A percentile compares a stretch with the other conserved stretches of the same genome.
Evolutionary conservation across 2,113 vertebrate species (phyloP).

Genomic region (Romanogobio albipinnatus): DNA sequence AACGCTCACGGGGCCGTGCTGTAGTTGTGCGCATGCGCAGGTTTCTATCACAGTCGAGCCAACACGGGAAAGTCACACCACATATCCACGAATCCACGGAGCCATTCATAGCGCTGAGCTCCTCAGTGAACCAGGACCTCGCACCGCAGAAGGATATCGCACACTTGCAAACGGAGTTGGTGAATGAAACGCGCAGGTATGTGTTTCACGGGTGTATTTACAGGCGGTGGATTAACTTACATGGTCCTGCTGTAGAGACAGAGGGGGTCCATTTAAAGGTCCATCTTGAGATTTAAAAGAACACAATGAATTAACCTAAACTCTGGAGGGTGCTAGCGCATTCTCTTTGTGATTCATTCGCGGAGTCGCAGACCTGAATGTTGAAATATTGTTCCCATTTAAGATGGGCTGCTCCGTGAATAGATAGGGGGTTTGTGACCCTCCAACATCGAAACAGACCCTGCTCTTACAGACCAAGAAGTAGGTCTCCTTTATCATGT

Average conservation of each 20-base stretch:
- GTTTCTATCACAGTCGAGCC: background rate
- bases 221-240: background rate
- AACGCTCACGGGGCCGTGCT: background rate
- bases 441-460: background rate
- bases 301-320: constrained; percentile 17
- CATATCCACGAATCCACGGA: background rate
- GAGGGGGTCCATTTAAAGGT: background rate
- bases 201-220: background rate
- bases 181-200: constrained; percentile 29
- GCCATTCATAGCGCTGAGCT: constrained; percentile 1
- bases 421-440: background rate
- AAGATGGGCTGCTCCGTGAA: background rate
- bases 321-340: background rate
- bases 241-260: background rate
- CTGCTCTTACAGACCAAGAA: background rate
- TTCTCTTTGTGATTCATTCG: background rate
- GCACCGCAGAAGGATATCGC: background rate
- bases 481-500: background rate
- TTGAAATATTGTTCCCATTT: background rate
- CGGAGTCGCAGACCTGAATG: background rate
- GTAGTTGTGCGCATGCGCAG: constrained; percentile 26
- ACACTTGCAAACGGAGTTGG: background rate
- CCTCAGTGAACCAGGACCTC: background rate
- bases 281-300: background rate
- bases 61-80: background rate